These are phyloP conservation scores for Antrozous pallidus DNA, from an alignment of 2,797 vertebrate species.

Conservation along the genomic window DNA sequence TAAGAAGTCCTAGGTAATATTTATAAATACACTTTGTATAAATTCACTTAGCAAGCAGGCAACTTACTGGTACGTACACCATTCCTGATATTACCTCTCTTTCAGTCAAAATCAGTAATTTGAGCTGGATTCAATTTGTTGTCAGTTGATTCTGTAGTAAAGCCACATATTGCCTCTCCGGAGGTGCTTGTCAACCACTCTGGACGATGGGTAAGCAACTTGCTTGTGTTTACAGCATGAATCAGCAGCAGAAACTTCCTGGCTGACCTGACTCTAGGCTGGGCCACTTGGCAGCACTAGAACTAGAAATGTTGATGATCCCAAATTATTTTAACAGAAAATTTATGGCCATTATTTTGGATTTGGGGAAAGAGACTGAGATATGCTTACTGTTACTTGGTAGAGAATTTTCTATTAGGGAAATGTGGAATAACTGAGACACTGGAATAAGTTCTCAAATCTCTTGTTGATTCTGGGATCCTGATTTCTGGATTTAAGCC, in stretches of 20 bases:
- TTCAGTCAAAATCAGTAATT: slow-evolving; percentile 60
- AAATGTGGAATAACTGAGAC: neutral
- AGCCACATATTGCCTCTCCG: neutral
- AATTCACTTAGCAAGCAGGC: neutral
- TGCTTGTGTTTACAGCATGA: slow-evolving; percentile 55
- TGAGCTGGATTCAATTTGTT: slow-evolving; percentile 45
- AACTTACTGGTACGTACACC: neutral
- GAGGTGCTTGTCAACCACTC: slow-evolving; percentile 35
- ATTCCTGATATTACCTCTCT: neutral
- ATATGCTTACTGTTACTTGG: neutral
- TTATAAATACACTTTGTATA: neutral
- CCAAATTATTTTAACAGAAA: slow-evolving; percentile 5
- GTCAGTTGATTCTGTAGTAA: slow-evolving; percentile 44
- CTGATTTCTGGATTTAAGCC: slow-evolving; percentile 24
- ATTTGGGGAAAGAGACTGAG: neutral
- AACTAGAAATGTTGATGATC: slow-evolving; percentile 35
- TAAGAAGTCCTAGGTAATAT: neutral
- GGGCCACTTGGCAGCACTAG: slow-evolving; percentile 35
- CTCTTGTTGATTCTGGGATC: neutral
- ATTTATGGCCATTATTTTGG: neutral
- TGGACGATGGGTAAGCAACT: slow-evolving; percentile 44
- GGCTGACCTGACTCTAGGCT: slow-evolving; percentile 29
- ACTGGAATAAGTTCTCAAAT: neutral
- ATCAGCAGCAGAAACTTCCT: slow-evolving; percentile 65
- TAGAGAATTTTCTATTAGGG: slow-evolving; percentile 1